Percentiles rank a stretch among this genome's conserved stretches.
These are phyloP conservation scores for Drosophila nigromelanica DNA, from an alignment of 1,140 invertebrate genomes.

Conservation along the genomic window DNA sequence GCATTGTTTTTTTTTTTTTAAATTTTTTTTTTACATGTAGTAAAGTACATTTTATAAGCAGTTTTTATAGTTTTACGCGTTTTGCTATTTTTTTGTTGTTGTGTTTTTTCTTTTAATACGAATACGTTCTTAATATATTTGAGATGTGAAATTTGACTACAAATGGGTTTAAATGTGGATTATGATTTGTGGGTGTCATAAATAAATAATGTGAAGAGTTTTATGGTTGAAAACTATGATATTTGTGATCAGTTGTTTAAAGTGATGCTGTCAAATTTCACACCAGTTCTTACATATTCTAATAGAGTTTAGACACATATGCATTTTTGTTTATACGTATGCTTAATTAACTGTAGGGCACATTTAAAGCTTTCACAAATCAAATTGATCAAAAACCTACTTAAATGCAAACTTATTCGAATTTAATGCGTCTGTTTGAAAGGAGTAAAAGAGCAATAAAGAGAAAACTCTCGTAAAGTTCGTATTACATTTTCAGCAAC, in stretches of 20 bases:
- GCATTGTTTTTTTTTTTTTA: neutral
- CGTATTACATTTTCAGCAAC: conserved; percentile 10
- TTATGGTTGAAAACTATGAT: neutral
- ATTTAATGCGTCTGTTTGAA: conserved; percentile 23
- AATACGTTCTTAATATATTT: conserved; percentile 11
- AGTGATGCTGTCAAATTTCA: conserved; percentile 8
- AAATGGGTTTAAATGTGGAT: conserved; percentile 1
- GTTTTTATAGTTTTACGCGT: neutral
- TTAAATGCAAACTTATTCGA: conserved; percentile 39
- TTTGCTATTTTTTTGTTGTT: neutral
- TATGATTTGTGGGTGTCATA: neutral
- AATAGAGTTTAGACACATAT: conserved; percentile 16
- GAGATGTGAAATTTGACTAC: conserved; percentile 22
- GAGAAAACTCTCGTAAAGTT: conserved; percentile 9
- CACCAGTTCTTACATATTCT: conserved; percentile 1
- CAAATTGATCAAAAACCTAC: conserved; percentile 35
- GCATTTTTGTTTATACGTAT: conserved; percentile 2
- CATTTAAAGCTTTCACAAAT: conserved; percentile 82
- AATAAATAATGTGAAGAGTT: conserved; percentile 17
- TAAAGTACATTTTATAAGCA: conserved; percentile 8
- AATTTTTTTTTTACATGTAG: conserved; percentile 25
- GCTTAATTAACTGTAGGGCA: conserved; percentile 60
- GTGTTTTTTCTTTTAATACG: neutral
- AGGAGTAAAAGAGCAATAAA: conserved; percentile 7
- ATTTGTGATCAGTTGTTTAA: neutral